These are phyloP conservation scores for Drosophila kepulauana DNA, from an alignment of 1,140 invertebrate species.

Conservation along the genomic window DNA sequence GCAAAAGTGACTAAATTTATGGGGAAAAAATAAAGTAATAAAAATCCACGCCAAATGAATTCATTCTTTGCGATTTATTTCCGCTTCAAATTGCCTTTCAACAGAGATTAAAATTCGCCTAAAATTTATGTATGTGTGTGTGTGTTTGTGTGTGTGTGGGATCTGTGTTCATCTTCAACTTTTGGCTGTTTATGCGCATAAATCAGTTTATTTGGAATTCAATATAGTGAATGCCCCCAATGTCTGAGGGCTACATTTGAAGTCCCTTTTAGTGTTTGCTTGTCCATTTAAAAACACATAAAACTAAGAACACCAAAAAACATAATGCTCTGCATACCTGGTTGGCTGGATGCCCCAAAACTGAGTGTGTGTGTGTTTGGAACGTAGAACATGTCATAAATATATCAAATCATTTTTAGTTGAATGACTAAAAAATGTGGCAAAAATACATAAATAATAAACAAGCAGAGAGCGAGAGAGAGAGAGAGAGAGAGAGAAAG, in stretches of 20 bases:
- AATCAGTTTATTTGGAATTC: slow-evolving; percentile 3
- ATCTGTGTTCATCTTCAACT: not conserved
- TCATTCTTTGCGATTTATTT: not conserved
- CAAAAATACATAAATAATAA: slow-evolving; percentile 75
- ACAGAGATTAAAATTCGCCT: not conserved
- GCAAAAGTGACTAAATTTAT: too few relatives aligned
- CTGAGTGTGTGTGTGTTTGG: too few relatives aligned
- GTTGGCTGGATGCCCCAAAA: not conserved
- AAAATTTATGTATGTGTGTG: not conserved
- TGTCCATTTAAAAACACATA: slow-evolving; percentile 78
- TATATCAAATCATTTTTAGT: slow-evolving; percentile 54
- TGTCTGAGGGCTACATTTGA: slow-evolving; percentile 8
- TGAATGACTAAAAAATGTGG: slow-evolving; percentile 43
- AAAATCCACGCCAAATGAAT: too few relatives aligned
- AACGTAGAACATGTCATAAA: slow-evolving; percentile 59
- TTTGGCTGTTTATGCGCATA: not conserved
- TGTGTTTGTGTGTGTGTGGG: too few relatives aligned
- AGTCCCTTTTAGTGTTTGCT: slow-evolving; percentile 61
- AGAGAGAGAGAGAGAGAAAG: not conserved
- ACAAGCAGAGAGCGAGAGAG: not conserved
- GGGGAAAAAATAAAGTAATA: too few relatives aligned
- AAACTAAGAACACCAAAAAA: slow-evolving; percentile 48
- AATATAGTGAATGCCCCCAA: slow-evolving; percentile 40
- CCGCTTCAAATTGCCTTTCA: not conserved
- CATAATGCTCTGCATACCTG: not conserved